Evolutionary conservation across 1,140 invertebrate genomes (phyloP).

Genomic region (Reticulitermes speratus): DNA sequence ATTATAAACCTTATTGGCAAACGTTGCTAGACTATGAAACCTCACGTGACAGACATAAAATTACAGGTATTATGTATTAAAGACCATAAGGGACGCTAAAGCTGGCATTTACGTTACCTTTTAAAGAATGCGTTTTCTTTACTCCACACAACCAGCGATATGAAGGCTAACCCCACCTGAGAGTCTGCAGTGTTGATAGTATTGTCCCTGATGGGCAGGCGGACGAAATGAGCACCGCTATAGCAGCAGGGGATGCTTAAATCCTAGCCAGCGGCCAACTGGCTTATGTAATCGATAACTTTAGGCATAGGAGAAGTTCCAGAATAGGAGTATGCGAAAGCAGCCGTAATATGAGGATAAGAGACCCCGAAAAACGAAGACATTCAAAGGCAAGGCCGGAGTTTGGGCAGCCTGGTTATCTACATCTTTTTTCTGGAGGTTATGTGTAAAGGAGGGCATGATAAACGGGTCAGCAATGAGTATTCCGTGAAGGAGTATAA

Average conservation of each 20-base stretch:
- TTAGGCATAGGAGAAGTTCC: not conserved
- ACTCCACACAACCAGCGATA: not conserved
- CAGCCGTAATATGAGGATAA: not conserved
- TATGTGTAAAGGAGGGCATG: no score
- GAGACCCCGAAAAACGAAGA: not conserved
- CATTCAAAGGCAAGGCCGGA: not conserved
- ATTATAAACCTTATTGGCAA: not conserved
- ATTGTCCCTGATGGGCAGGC: not conserved
- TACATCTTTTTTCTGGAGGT: not conserved
- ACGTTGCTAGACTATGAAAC: not conserved
- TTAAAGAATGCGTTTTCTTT: not conserved
- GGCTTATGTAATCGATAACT: not conserved
- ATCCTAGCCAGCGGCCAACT: not conserved
- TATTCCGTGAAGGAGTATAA: no score
- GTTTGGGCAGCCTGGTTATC: no score
- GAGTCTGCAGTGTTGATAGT: not conserved
- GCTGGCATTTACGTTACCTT: not conserved
- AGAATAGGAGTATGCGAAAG: not conserved
- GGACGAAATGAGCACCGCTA: not conserved
- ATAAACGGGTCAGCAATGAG: no score
- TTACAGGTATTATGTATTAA: not conserved
- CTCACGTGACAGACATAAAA: not conserved
- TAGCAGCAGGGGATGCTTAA: not conserved
- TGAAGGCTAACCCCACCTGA: not conserved
- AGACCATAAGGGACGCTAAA: not conserved